These are phyloP conservation scores for Trypoxylus dichotomus DNA, from an alignment of 1,140 invertebrate species.

Conservation along the genomic window DNA sequence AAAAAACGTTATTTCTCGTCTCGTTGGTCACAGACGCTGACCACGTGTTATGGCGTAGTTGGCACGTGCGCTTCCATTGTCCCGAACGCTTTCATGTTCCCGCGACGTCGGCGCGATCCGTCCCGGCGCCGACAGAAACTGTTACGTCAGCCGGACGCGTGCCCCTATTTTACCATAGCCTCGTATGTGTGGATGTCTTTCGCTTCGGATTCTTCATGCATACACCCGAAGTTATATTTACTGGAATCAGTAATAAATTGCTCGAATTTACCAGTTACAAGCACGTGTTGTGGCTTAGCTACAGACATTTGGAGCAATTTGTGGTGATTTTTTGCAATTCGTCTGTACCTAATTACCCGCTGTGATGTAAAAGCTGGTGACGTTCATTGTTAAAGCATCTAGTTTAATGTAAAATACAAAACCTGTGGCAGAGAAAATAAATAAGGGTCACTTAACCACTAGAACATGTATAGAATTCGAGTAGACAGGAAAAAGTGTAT, in stretches of 20 bases:
- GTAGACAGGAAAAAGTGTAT: no score
- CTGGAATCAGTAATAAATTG: conserved; percentile 49
- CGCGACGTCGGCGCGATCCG: conserved; percentile 36
- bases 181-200: background rate
- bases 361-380: background rate
- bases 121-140: conserved; percentile 42
- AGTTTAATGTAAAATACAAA: background rate
- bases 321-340: conserved; percentile 31
- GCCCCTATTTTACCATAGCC: background rate
- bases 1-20: conserved; percentile 37
- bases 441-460: no score
- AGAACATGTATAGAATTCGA: no score
- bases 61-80: conserved; percentile 46
- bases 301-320: conserved; percentile 36
- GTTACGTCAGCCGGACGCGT: conserved; percentile 34
- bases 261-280: conserved; percentile 45
- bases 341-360: background rate
- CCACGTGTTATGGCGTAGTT: conserved; percentile 45
- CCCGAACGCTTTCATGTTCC: conserved; percentile 44
- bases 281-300: conserved; percentile 47
- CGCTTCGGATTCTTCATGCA: conserved; percentile 16
- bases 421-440: background rate
- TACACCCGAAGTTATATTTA: conserved; percentile 40
- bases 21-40: conserved; percentile 47
- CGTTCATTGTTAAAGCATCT: background rate